Percentiles rank a stretch among this genome's conserved stretches.
These are phyloP conservation scores for Nymphalis polychloros DNA, from an alignment of 2,888 invertebrate species.

Conservation along the genomic window DNA sequence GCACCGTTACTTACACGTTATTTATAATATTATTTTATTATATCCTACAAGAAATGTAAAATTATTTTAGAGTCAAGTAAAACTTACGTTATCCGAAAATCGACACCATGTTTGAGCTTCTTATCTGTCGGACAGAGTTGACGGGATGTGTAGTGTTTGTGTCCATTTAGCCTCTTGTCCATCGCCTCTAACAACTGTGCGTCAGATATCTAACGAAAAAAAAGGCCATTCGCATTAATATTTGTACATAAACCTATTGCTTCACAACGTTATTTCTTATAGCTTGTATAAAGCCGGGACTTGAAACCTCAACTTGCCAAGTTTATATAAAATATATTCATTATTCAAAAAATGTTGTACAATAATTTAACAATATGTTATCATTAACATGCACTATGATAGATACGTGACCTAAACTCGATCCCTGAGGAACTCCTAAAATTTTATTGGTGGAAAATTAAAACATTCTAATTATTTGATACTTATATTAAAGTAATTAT, in stretches of 20 bases:
- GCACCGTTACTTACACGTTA: background rate
- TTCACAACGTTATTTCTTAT: too few species aligned
- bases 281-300: too few species aligned
- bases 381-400: background rate
- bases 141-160: slow-evolving; percentile 95
- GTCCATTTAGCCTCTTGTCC: slow-evolving; percentile 92
- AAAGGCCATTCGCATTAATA: background rate
- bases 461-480: too few species aligned
- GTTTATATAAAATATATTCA: too few species aligned
- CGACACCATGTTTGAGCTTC: slow-evolving; percentile 87
- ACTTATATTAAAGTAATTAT: too few species aligned
- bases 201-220: slow-evolving; percentile 74
- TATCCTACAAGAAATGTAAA: too few species aligned
- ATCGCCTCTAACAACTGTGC: slow-evolving; percentile 94
- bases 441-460: background rate
- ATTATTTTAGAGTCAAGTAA: background rate
- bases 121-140: slow-evolving; percentile 92
- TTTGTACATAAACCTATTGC: background rate
- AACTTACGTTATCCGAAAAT: slow-evolving; percentile 89
- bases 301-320: too few species aligned
- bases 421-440: background rate
- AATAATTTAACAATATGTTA: background rate
- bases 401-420: background rate
- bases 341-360: too few species aligned
- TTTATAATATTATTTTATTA: background rate